Conservation (phyloP, 2,888 invertebrate genomes). For the Cerastoderma edule region DNA sequence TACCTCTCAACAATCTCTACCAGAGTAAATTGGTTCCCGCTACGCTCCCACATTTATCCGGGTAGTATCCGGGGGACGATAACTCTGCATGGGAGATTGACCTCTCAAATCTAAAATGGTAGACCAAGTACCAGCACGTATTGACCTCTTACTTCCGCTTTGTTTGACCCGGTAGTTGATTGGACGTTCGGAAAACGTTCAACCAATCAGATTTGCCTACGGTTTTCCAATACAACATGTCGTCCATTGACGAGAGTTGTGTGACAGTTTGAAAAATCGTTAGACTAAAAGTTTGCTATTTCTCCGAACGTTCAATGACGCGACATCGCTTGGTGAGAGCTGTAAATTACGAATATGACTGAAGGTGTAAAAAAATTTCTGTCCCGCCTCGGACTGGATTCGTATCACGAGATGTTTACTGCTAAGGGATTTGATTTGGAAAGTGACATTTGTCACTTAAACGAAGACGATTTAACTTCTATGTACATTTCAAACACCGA, state of each 20-base stretch:
- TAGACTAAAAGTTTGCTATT: not conserved
- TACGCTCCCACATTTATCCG: too few species aligned
- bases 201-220: not conserved
- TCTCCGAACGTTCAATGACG: not conserved
- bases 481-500: conserved; percentile 70
- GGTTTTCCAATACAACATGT: conserved; percentile 24
- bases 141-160: conserved; percentile 16
- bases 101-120: not conserved
- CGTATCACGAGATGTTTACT: conserved; percentile 76
- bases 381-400: conserved; percentile 65
- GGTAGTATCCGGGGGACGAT: too few species aligned
- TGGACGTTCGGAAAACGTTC: not conserved
- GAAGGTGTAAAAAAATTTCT: conserved; percentile 74
- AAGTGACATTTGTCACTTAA: conserved; percentile 72
- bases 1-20: not conserved
- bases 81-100: too few species aligned
- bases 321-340: not conserved
- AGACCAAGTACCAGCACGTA: not conserved
- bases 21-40: too few species aligned
- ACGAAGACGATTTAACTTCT: conserved; percentile 68
- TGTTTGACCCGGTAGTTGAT: conserved; percentile 1
- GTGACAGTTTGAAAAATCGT: conserved; percentile 5
- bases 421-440: conserved; percentile 78
- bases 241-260: conserved; percentile 1
- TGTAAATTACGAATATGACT: conserved; percentile 45